Evolutionary conservation across 2,113 vertebrate species (phyloP), one percentile per base, ranked within the genome.

Genomic region (Chaetops frenatus): DNA sequence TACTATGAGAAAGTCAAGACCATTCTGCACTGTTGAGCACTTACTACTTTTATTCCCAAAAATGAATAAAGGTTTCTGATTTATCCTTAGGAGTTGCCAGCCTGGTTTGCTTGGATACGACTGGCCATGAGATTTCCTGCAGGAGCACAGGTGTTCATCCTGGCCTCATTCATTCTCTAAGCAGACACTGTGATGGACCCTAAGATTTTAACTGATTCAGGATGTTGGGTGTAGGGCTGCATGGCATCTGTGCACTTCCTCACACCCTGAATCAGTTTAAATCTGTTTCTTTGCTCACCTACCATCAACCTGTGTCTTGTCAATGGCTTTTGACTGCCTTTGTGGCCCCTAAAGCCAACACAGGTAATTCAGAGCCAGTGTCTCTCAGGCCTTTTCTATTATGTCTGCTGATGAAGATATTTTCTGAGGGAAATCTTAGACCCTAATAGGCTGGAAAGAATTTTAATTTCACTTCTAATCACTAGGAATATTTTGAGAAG

Each of bases 331-430:
- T 61, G 56, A 78, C 24, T 48, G 47, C 15, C 36, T 61, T 9
- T 64, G 48, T n/a, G 50, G 29, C 27, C 50, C 1, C 0, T 65
- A 48, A 66, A 85, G n/a, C 25, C 22, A 70, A 15, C 7, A 9
- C 1, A 14, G 24, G 42, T 9, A 66, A 29, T 38, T 57, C 56
- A 36, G 45, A 61, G 42, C 10, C 33, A 11, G 16, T 7, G 4
- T 45, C 83, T 85, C 70, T 54, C 45, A n/a, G 10, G 11, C 6
- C 7, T 70, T 66, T 79, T 73, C 50, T n/a, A 21, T 36, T 66
- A 53, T 0, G 0, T 61, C 56, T 85, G 56, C 42, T 74, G 31
- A 10, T 22, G 10, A 28, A 3, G 8, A 4, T 53, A 16, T 66
- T 78, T 88, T 70, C 42, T n/a, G 42, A 66, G 12, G 4, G 31